Conservation (phyloP, 1,140 invertebrate species). For the Harpegnathos saltator region DNA sequence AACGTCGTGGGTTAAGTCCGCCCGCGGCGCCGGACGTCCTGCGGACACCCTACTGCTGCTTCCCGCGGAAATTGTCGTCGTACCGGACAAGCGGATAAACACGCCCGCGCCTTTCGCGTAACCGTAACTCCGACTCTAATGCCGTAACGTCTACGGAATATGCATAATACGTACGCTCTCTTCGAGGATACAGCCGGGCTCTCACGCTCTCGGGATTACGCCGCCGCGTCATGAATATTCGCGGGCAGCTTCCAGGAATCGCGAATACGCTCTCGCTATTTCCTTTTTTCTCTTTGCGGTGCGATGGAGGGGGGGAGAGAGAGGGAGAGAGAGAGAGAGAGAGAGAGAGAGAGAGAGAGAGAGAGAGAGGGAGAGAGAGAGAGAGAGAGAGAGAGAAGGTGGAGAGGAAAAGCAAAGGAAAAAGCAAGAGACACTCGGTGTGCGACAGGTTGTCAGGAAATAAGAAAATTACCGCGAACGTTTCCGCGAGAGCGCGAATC, state of each 20-base stretch:
- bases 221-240: conserved; percentile 52
- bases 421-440: not conserved
- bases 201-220: conserved; percentile 43
- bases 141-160: conserved; percentile 50
- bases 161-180: conserved; percentile 42
- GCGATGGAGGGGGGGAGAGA: no score
- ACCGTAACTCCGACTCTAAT: conserved; percentile 47
- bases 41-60: no score
- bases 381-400: no score
- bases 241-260: conserved; percentile 44
- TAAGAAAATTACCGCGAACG: conserved; percentile 14
- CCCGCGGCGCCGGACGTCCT: not conserved
- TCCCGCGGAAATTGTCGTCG: conserved; percentile 29
- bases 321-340: not conserved
- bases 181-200: conserved; percentile 45
- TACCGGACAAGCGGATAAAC: conserved; percentile 50
- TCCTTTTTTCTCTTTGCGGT: conserved; percentile 21
- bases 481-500: not conserved
- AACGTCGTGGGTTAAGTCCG: not conserved
- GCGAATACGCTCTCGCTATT: conserved; percentile 36
- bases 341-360: no score
- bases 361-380: no score
- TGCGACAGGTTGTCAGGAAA: not conserved
- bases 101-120: conserved; percentile 30
- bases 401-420: no score